Evolutionary conservation across 2,113 vertebrate species (phyloP), one percentile per base, ranked within the genome.

Genomic region (Labeo catla): DNA sequence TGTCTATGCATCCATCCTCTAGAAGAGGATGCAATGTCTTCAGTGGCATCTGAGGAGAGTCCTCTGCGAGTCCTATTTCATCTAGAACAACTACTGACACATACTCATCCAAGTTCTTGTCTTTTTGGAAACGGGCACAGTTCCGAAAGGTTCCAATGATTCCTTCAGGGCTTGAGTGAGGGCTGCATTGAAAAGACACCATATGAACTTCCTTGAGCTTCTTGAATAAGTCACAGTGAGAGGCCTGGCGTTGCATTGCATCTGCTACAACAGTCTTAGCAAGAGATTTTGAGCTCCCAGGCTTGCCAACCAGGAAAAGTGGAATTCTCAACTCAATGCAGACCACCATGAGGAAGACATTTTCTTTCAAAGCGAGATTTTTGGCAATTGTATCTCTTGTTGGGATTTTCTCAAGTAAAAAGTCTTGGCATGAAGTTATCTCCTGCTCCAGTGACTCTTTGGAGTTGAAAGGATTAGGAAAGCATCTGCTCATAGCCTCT

Each of bases 161-260:
- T 1, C 94, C 95, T 63, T 95, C 95, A 8, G 95, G 93, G 74
- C 95, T 96, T 5, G 95, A 96, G 86, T 96, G 94, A 84, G 95
- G 95, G 84, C 95, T 96, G 89, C 95, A 96, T 81, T 96, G 95
- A 82, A 96, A 96, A 86, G 95, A 95, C 34, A 95, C 91, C 93
- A 95, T 94, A 13, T 96, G 95, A 10, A 95, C 91, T 85, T 95
- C 93, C 59, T 95, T 96, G 63, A 94, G 93, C 0, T 85, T 89
- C 89, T 86, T 93, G 89, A 96, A 95, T 3, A 95, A 91, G 0
- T 86, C 19, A 23, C 0, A 92, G 87, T 93, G 91, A 77, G 95
- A 94, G 52, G 86, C 89, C 28, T 93, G 93, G 9, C 95, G 93
- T 66, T 93, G 91, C 95, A 96, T 96, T 70, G 95, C 95, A 66